Percentiles rank a stretch among this genome's conserved stretches.
These are phyloP conservation scores for Lepidochitona cinerea DNA, from an alignment of 2,888 invertebrate genomes.

Conservation along the genomic window DNA sequence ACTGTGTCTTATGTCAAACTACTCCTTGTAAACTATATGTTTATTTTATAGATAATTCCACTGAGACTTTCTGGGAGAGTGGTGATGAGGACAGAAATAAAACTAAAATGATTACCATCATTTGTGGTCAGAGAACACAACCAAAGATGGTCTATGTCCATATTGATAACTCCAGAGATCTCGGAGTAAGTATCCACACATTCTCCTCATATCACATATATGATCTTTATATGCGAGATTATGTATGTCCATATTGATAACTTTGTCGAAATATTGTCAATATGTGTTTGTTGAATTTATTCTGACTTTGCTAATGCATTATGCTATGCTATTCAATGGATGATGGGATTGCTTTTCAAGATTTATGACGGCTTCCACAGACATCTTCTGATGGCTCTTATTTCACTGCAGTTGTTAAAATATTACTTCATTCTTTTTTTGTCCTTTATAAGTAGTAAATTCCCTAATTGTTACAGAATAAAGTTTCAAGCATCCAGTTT, in stretches of 20 bases:
- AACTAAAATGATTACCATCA: slow-evolving; percentile 86
- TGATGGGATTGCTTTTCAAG: no score
- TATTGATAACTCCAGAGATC: slow-evolving; percentile 93
- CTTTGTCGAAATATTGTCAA: not conserved
- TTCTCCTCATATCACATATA: no score
- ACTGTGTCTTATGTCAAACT: no score
- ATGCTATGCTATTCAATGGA: no score
- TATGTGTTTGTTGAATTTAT: not conserved
- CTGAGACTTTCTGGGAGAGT: slow-evolving; percentile 99
- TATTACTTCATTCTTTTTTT: not conserved
- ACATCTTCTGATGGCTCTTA: no score
- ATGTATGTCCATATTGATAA: not conserved
- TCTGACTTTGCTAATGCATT: not conserved
- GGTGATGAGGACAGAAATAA: slow-evolving; percentile 96
- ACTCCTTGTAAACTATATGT: no score
- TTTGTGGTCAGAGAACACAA: slow-evolving; percentile 77
- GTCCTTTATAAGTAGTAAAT: not conserved
- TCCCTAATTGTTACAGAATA: slow-evolving; percentile 80
- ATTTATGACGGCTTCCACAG: no score
- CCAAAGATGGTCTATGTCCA: slow-evolving; percentile 88
- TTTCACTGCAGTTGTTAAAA: no score
- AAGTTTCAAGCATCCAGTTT: slow-evolving; percentile 88
- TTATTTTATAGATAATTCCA: slow-evolving; percentile 81
- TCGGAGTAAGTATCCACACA: slow-evolving; percentile 79
- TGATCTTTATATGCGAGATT: no score